Conservation (phyloP, 1,140 invertebrate species). For the Drosophila sturtevanti region DNA sequence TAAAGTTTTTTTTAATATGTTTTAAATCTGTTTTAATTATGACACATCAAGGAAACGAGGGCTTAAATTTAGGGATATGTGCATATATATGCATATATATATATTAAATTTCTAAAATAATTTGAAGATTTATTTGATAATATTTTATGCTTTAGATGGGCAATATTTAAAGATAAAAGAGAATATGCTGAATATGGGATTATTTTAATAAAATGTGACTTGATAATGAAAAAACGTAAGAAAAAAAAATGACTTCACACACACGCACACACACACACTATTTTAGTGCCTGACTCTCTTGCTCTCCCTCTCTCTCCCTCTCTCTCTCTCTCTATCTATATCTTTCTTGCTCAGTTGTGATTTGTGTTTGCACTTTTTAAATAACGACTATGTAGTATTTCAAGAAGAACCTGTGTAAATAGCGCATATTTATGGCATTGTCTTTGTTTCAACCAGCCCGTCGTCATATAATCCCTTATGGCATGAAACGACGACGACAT, state of each 20-base stretch:
- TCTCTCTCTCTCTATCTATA: neutral
- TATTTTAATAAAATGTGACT: neutral
- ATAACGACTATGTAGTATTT: conserved; percentile 15
- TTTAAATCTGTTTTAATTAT: too few relatives aligned
- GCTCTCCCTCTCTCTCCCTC: neutral
- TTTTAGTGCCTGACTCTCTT: neutral
- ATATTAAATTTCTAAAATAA: too few relatives aligned
- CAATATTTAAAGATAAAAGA: neutral
- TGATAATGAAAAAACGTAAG: too few relatives aligned
- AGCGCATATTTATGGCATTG: conserved; percentile 15
- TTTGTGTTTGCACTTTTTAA: conserved; percentile 15
- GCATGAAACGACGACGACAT: conserved; percentile 3
- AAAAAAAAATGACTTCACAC: too few relatives aligned
- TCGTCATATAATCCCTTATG: conserved; percentile 15
- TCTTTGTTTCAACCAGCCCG: conserved; percentile 8
- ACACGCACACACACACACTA: neutral
- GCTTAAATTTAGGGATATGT: too few relatives aligned
- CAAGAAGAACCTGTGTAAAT: conserved; percentile 13
- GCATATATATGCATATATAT: too few relatives aligned
- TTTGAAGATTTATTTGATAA: too few relatives aligned
- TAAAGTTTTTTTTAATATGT: too few relatives aligned
- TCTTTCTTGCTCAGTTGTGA: conserved; percentile 1
- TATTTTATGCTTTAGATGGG: too few relatives aligned
- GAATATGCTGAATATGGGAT: conserved; percentile 2
- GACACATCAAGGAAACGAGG: too few relatives aligned